A percentile compares a stretch with the other conserved stretches of the same genome.
phyloP scores from a whole-genome alignment of 2,888 invertebrate species.

The Trypoxylon attenuatum region DNA sequence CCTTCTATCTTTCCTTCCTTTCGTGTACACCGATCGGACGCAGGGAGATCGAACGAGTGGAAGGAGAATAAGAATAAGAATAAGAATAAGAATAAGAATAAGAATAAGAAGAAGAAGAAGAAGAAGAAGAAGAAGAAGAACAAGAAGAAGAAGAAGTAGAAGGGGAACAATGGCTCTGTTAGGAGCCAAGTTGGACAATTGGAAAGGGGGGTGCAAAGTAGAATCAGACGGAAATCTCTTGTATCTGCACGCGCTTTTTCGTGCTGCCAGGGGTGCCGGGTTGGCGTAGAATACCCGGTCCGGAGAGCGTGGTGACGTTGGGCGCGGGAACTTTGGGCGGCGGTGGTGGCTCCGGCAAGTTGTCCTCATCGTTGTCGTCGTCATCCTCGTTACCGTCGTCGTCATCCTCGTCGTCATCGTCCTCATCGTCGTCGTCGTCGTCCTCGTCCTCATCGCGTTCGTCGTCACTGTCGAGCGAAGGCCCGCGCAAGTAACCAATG shows the following conservation, averaged over 20 bases:
- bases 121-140: too few relatives aligned
- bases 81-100: too few relatives aligned
- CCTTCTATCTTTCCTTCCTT: too few relatives aligned
- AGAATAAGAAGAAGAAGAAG: too few relatives aligned
- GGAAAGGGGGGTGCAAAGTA: not conserved
- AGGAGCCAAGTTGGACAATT: not conserved
- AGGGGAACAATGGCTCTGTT: not conserved
- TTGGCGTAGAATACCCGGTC: conserved; percentile 80
- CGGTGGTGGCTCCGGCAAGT: conserved; percentile 80
- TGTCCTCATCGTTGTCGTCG: conserved; percentile 74
- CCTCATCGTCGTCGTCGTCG: too few relatives aligned
- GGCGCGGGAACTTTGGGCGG: conserved; percentile 78
- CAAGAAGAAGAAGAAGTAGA: too few relatives aligned
- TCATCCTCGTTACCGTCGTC: too few relatives aligned
- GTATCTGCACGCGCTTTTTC: conserved; percentile 94
- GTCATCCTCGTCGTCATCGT: too few relatives aligned
- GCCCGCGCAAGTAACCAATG: too few relatives aligned
- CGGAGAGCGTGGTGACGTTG: conserved; percentile 72
- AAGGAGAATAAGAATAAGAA: too few relatives aligned
- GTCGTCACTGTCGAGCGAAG: conserved; percentile 67
- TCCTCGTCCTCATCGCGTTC: conserved; percentile 74
- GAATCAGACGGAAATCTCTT: conserved; percentile 89
- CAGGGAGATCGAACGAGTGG: too few relatives aligned
- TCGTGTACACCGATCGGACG: too few relatives aligned
- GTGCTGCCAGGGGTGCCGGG: conserved; percentile 85